A percentile compares a stretch with the other conserved stretches of the same genome.
These are phyloP conservation scores for Vanessa atalanta DNA, from an alignment of 1,140 invertebrate genomes.

Conservation along the genomic window DNA sequence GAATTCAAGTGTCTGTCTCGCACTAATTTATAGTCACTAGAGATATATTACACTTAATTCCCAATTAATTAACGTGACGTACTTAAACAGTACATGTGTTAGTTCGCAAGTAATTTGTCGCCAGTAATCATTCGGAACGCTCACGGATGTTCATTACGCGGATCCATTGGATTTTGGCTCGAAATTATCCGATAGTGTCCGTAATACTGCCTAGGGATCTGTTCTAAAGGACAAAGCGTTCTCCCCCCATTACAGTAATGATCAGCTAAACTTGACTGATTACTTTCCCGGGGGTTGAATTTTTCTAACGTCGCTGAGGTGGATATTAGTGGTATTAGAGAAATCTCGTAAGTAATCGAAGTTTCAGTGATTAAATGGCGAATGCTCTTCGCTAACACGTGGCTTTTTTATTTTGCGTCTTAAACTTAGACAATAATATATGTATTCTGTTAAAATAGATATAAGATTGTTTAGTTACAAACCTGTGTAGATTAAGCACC, in stretches of 20 bases:
- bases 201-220: constrained; percentile 41
- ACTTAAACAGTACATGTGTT: background rate
- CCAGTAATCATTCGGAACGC: constrained; percentile 11
- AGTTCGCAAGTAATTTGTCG: constrained; percentile 16
- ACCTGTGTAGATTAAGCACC: no score
- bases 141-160: constrained; percentile 29
- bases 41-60: constrained; percentile 5
- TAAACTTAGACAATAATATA: no score
- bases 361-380: constrained; percentile 36
- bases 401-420: background rate
- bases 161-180: constrained; percentile 29
- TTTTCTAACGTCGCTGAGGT: constrained; percentile 60
- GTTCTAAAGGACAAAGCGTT: constrained; percentile 55
- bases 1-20: background rate
- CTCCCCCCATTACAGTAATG: constrained; percentile 66
- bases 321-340: constrained; percentile 62
- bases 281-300: constrained; percentile 60
- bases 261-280: constrained; percentile 74
- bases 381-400: constrained; percentile 22
- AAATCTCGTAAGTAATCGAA: constrained; percentile 49
- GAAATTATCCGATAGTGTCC: constrained; percentile 45
- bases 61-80: constrained; percentile 6
- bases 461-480: no score
- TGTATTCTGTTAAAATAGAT: no score
- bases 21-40: background rate